Conservation (phyloP, 1,140 invertebrate species). For the Trachymyrmex septentrionalis region DNA sequence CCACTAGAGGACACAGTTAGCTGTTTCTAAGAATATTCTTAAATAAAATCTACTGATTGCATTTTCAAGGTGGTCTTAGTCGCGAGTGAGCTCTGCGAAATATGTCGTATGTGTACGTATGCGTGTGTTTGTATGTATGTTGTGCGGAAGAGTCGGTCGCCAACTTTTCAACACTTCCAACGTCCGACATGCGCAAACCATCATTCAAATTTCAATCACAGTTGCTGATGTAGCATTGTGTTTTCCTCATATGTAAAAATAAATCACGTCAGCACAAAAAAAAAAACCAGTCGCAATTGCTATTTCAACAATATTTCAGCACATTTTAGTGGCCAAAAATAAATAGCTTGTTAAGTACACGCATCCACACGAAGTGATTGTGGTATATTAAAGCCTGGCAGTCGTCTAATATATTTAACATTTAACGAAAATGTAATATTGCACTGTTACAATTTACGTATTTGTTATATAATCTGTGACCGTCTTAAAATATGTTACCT, state of each 20-base stretch:
- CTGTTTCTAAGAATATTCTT: conserved; percentile 76
- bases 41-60: conserved; percentile 72
- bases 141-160: conserved; percentile 37
- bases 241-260: conserved; percentile 27
- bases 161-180: conserved; percentile 38
- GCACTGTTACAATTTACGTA: conserved; percentile 3
- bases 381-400: background rate
- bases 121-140: conserved; percentile 32
- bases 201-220: conserved; percentile 46
- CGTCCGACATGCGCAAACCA: conserved; percentile 25
- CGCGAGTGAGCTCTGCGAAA: conserved; percentile 41
- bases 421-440: conserved; percentile 37
- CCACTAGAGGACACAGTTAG: conserved; percentile 78
- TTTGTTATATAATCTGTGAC: conserved; percentile 26
- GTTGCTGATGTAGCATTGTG: conserved; percentile 43
- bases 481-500: conserved; percentile 27
- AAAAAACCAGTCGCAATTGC: conserved; percentile 6
- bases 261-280: conserved; percentile 12
- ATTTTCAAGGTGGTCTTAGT: conserved; percentile 54
- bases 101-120: conserved; percentile 41
- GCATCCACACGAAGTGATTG: conserved; percentile 5
- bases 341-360: background rate
- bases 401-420: conserved; percentile 32
- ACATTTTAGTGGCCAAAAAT: conserved; percentile 3
- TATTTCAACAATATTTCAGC: background rate